A percentile compares a stretch with the other conserved stretches of the same genome.
Evolutionary conservation across 2,113 vertebrate genomes (phyloP).

Genomic region (Macquaria ambigua): DNA sequence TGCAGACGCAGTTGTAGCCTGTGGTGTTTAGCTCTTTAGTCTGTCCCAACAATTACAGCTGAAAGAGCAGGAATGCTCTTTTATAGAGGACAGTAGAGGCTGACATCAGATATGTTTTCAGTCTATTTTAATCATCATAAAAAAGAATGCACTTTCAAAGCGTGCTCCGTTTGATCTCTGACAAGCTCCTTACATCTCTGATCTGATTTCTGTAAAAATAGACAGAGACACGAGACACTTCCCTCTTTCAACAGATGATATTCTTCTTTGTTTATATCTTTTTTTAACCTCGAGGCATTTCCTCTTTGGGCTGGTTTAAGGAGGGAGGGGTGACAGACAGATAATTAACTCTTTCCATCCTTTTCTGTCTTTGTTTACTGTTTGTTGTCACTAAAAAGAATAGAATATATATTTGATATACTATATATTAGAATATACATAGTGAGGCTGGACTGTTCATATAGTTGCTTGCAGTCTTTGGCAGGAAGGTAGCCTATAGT

Average conservation of each 20-base stretch:
- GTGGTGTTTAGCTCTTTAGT: slow-evolving; percentile 3
- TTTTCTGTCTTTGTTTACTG: neutral
- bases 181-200: neutral
- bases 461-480: neutral
- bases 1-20: neutral
- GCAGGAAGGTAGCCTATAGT: neutral
- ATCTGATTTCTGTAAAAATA: neutral
- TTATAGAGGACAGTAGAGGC: neutral
- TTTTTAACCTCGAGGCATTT: slow-evolving; percentile 9
- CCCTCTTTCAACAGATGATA: neutral
- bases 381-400: neutral
- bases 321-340: neutral
- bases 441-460: neutral
- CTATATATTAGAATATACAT: neutral
- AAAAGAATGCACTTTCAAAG: neutral
- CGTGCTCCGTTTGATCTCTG: neutral
- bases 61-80: slow-evolving; percentile 14
- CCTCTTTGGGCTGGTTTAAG: neutral
- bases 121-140: neutral
- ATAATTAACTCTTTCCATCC: neutral
- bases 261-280: neutral
- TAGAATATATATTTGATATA: no score
- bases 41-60: neutral
- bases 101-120: slow-evolving; percentile 5
- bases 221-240: neutral